Evolutionary conservation across 2,888 invertebrate genomes (phyloP).

Genomic region (Drosophila meridionalis): DNA sequence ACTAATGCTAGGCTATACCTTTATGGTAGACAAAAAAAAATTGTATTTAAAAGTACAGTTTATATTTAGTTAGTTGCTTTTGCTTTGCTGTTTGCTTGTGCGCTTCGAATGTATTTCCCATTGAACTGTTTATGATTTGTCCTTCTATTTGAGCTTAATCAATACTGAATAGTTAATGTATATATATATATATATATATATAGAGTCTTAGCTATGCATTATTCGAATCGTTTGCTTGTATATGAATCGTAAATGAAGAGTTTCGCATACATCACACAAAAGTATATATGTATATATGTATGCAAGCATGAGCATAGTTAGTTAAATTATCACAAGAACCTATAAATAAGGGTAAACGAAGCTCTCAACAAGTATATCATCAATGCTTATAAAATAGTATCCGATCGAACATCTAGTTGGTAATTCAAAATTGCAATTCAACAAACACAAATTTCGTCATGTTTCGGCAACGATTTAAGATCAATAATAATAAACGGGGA

Average conservation of each 20-base stretch:
- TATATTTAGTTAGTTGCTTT: slow-evolving; percentile 41
- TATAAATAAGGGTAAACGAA: slow-evolving; percentile 38
- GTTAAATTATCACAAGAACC: slow-evolving; percentile 58
- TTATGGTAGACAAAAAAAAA: slow-evolving; percentile 67
- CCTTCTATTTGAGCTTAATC: slow-evolving; percentile 49
- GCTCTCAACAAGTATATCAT: slow-evolving; percentile 44
- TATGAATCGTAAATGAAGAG: slow-evolving; percentile 13
- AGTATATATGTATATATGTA: background rate
- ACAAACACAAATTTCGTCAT: slow-evolving; percentile 43
- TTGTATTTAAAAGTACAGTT: slow-evolving; percentile 48
- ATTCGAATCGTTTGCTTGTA: background rate
- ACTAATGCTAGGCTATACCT: slow-evolving; percentile 50
- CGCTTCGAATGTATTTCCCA: slow-evolving; percentile 25
- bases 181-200: slow-evolving; percentile 26
- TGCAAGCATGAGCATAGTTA: slow-evolving; percentile 14
- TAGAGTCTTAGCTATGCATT: slow-evolving; percentile 41
- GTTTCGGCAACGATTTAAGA: slow-evolving; percentile 20
- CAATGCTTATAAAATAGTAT: slow-evolving; percentile 32
- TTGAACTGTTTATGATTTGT: slow-evolving; percentile 46
- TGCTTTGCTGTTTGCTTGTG: slow-evolving; percentile 30
- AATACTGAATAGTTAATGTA: slow-evolving; percentile 40
- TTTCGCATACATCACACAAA: background rate
- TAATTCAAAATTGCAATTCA: slow-evolving; percentile 47
- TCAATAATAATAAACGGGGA: slow-evolving; percentile 31
- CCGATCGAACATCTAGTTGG: slow-evolving; percentile 28